A percentile compares a stretch with the other conserved stretches of the same genome.
These are phyloP conservation scores for Sphinx pinastri DNA, from an alignment of 2,888 invertebrate genomes.

Conservation along the genomic window DNA sequence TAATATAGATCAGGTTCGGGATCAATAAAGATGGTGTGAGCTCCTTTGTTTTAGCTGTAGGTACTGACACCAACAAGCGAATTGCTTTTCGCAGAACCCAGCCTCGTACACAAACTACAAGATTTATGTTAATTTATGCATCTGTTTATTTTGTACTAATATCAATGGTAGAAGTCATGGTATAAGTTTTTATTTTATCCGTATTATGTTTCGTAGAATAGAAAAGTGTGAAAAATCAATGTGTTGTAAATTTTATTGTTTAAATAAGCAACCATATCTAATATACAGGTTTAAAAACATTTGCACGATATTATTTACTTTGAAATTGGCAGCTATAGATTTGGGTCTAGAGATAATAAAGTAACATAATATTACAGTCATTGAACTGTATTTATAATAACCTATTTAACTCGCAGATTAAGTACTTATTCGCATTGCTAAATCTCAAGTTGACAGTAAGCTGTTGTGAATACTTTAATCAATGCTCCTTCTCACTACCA, in stretches of 20 bases:
- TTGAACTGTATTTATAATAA: not conserved
- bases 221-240: not conserved
- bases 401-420: not conserved
- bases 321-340: not conserved
- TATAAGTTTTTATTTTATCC: not conserved
- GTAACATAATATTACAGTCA: not conserved
- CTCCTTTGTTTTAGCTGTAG: constrained; percentile 38
- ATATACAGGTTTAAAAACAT: not conserved
- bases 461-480: not conserved
- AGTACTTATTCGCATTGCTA: not conserved
- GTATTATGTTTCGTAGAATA: not conserved
- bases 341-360: not conserved
- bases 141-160: constrained; percentile 30
- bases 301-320: not conserved
- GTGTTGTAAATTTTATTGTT: too few species aligned
- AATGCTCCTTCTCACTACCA: not conserved
- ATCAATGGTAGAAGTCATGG: not conserved
- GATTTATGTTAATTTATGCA: constrained; percentile 54
- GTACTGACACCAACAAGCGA: constrained; percentile 44
- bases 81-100: constrained; percentile 62
- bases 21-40: constrained; percentile 39
- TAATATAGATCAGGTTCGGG: constrained; percentile 31
- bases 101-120: constrained; percentile 34
- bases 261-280: not conserved
- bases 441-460: constrained; percentile 4